phyloP scores from a whole-genome alignment of 2,797 vertebrate genomes.

The Gambelia wislizenii region DNA sequence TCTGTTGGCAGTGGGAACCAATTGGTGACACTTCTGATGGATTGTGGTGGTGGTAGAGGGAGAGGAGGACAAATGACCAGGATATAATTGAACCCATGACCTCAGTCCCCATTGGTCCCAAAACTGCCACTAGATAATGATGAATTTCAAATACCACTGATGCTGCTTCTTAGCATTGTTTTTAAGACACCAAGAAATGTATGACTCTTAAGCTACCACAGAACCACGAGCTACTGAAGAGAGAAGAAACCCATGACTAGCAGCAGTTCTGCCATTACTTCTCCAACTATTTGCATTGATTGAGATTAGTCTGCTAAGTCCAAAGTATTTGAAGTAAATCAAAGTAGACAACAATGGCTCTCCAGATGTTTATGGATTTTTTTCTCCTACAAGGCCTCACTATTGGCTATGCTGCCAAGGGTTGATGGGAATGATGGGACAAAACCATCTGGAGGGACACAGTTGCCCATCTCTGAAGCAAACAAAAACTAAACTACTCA shows the following conservation, averaged over 20 bases:
- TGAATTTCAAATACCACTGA: background rate
- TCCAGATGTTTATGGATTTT: too few species aligned
- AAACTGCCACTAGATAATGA: background rate
- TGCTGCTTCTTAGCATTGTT: fast-evolving
- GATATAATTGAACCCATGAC: too few species aligned
- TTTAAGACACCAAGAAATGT: fast-evolving
- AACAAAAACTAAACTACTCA: background rate
- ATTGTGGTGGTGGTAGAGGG: background rate
- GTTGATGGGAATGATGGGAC: background rate
- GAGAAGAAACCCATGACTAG: background rate
- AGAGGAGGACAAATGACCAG: too few species aligned
- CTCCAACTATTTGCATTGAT: background rate
- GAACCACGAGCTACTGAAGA: background rate
- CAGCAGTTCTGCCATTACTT: background rate
- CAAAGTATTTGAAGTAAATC: background rate
- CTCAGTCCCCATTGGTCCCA: fast-evolving
- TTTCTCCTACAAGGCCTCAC: too few species aligned
- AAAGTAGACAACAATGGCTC: background rate
- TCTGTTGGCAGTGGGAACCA: background rate
- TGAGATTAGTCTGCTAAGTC: background rate
- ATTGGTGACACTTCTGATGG: background rate
- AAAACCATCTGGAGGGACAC: background rate
- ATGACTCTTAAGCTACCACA: background rate
- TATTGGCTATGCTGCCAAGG: background rate
- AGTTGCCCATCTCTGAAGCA: background rate